Conservation (phyloP, 1,140 invertebrate species). For the Zaprionus nigranus region DNA sequence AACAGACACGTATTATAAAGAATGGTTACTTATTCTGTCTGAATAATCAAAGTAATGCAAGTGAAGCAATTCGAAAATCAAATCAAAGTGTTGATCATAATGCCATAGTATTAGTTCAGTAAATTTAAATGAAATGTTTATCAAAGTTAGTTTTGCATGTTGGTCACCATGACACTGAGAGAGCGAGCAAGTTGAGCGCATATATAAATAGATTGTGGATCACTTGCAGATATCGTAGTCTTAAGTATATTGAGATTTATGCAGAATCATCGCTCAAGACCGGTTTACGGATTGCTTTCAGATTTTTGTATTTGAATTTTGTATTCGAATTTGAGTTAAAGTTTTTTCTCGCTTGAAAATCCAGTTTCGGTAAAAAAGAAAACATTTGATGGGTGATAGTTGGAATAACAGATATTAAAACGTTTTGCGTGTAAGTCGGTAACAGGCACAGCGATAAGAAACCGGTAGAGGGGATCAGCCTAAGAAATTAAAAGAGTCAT, state of each 20-base stretch:
- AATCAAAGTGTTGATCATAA: not conserved
- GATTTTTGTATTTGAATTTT: not conserved
- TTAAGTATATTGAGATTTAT: slow-evolving; percentile 44
- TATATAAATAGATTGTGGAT: slow-evolving; percentile 35
- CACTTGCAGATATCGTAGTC: slow-evolving; percentile 39
- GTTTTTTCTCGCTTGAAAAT: slow-evolving; percentile 16
- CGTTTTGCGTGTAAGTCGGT: slow-evolving; percentile 26
- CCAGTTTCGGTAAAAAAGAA: slow-evolving; percentile 46
- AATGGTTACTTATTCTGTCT: not conserved
- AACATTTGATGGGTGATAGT: slow-evolving; percentile 34
- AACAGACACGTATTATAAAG: not conserved
- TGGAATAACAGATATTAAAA: slow-evolving; percentile 5
- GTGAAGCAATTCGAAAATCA: not conserved
- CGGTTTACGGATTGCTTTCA: slow-evolving; percentile 54
- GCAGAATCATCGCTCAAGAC: slow-evolving; percentile 52
- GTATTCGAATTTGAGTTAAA: not conserved
- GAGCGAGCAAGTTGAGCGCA: slow-evolving; percentile 9
- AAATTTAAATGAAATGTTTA: not conserved
- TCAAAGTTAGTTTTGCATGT: not conserved
- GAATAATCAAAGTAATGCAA: not conserved
- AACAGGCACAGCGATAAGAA: slow-evolving; percentile 20
- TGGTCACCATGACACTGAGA: slow-evolving; percentile 26
- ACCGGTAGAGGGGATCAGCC: not conserved
- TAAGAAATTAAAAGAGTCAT: not conserved
- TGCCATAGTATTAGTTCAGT: no score